Conservation (phyloP, 53 echinoderm and acorn worm genomes). For the Apostichopus leukothele region DNA sequence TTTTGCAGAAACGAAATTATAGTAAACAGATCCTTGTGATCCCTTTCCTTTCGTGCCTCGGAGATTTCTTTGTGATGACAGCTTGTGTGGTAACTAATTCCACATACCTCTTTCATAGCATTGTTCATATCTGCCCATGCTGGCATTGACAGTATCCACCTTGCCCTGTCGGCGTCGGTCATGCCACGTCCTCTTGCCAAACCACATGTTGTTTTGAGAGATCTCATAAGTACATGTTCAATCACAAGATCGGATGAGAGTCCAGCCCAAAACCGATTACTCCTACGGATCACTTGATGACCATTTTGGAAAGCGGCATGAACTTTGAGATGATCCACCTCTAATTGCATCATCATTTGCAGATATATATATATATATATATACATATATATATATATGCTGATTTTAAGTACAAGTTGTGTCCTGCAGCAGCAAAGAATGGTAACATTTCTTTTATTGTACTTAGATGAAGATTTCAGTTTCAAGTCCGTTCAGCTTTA, state of each 20-base stretch:
- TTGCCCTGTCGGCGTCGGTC: conserved; percentile 41
- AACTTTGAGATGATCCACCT: conserved; percentile 43
- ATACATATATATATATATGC: conserved; percentile 47
- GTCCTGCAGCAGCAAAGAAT: conserved; percentile 73
- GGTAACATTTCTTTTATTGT: conserved; percentile 56
- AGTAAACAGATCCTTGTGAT: conserved; percentile 23
- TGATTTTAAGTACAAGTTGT: conserved; percentile 61
- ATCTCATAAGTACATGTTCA: conserved; percentile 61
- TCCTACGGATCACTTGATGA: conserved; percentile 55
- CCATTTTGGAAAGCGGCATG: conserved; percentile 38
- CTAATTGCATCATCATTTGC: conserved; percentile 37
- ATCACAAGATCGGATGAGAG: conserved; percentile 53
- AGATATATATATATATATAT: conserved; percentile 48
- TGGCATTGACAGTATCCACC: conserved; percentile 53
- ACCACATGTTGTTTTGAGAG: conserved; percentile 41
- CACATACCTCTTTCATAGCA: conserved; percentile 57
- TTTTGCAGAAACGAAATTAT: background rate
- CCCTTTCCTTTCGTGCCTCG: conserved; percentile 36
- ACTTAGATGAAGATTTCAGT: conserved; percentile 56
- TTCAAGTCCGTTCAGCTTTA: conserved; percentile 53
- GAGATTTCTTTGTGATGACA: conserved; percentile 60
- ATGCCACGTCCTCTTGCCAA: conserved; percentile 52
- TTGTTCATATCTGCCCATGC: conserved; percentile 49
- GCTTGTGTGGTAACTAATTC: conserved; percentile 14
- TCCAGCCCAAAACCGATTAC: conserved; percentile 62